A percentile compares a stretch with the other conserved stretches of the same genome.
These are phyloP conservation scores for Amphibalanus amphitrite DNA, from an alignment of 1,140 invertebrate species.

Conservation along the genomic window DNA sequence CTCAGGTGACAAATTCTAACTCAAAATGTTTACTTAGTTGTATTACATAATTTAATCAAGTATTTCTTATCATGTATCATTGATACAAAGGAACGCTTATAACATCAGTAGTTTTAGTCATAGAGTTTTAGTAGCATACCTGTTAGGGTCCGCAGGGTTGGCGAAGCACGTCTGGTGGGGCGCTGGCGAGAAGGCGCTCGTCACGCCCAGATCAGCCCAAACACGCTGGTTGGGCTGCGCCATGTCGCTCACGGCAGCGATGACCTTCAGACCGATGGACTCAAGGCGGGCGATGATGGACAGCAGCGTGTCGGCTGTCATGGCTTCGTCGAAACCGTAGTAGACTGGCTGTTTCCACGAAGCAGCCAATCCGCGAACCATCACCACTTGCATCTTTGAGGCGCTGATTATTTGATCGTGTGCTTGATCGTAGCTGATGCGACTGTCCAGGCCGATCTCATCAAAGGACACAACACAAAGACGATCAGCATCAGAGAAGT, in stretches of 20 bases:
- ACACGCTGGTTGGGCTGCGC: background rate
- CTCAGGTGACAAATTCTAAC: too few relatives aligned
- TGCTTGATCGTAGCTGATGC: background rate
- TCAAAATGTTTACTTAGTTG: too few relatives aligned
- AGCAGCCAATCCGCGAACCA: background rate
- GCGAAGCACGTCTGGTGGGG: background rate
- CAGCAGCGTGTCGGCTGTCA: background rate
- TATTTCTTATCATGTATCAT: too few relatives aligned
- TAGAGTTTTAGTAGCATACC: background rate
- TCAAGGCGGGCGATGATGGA: background rate
- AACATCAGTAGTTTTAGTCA: too few relatives aligned
- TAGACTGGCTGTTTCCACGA: background rate
- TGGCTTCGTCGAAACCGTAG: background rate
- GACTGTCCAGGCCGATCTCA: background rate
- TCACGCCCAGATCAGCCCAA: background rate
- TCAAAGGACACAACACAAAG: background rate
- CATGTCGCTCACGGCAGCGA: background rate
- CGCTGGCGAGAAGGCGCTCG: background rate
- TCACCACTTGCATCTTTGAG: background rate
- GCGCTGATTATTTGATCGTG: background rate
- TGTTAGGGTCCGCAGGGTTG: conserved; percentile 7
- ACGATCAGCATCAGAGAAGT: background rate
- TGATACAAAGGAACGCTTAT: too few relatives aligned
- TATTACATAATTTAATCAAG: too few relatives aligned
- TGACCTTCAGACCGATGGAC: background rate